Percentiles rank a stretch among this genome's conserved stretches.
Conservation (phyloP, 1,140 invertebrate species). For the Potamilus streckersoni region DNA sequence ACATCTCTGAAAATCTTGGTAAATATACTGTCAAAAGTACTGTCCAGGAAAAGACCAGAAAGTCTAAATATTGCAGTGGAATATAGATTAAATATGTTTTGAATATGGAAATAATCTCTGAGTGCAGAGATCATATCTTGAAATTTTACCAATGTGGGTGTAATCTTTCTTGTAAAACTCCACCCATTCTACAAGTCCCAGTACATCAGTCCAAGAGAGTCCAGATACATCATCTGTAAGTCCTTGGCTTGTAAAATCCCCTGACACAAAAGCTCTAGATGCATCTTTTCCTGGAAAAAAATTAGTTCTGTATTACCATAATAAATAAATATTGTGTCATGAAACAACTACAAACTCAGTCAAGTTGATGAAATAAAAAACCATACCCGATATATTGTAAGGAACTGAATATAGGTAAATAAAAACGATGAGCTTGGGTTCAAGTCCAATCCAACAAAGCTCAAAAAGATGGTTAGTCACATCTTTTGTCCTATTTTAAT, state of each 20-base stretch:
- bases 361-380: too few relatives aligned
- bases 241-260: slow-evolving; percentile 83
- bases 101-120: background rate
- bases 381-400: too few relatives aligned
- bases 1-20: too few relatives aligned
- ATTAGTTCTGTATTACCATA: background rate
- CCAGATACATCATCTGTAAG: slow-evolving; percentile 83
- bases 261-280: slow-evolving; percentile 89
- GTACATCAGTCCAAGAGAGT: slow-evolving; percentile 77
- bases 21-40: too few relatives aligned
- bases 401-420: too few relatives aligned
- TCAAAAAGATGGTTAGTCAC: too few relatives aligned
- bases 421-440: too few relatives aligned
- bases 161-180: slow-evolving; percentile 86
- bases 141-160: slow-evolving; percentile 76
- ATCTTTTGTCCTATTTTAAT: too few relatives aligned
- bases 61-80: too few relatives aligned
- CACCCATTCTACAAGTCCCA: slow-evolving; percentile 82
- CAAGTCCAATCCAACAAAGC: too few relatives aligned
- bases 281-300: slow-evolving; percentile 81
- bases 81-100: background rate
- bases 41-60: too few relatives aligned
- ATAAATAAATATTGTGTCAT: background rate
- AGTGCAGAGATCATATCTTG: background rate
- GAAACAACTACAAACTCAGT: background rate